Percentiles rank a stretch among this genome's conserved stretches.
phyloP scores from a whole-genome alignment of 2,113 vertebrate genomes.

The Pelecanoides urinatrix region DNA sequence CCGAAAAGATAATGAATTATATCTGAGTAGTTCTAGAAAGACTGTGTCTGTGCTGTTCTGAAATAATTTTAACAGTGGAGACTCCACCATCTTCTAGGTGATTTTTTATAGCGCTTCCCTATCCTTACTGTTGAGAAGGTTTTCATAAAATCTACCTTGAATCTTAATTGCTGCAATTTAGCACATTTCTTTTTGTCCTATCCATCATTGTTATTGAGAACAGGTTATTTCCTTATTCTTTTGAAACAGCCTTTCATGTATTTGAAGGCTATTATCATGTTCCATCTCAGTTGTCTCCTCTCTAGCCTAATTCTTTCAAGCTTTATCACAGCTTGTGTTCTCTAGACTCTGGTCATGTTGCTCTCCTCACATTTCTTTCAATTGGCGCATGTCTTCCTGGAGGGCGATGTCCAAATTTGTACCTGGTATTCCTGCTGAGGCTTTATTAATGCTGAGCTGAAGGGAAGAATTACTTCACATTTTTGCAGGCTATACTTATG shows the following conservation, averaged over 20 bases:
- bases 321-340: not conserved
- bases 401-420: not conserved
- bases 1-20: not conserved
- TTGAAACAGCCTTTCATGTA: constrained; percentile 18
- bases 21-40: not conserved
- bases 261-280: constrained; percentile 40
- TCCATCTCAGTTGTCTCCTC: constrained; percentile 23
- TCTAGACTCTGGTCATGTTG: not conserved
- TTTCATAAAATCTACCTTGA: constrained; percentile 4
- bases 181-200: constrained; percentile 18
- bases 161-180: constrained; percentile 51
- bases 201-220: constrained; percentile 22
- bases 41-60: not conserved
- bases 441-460: not conserved
- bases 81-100: not conserved
- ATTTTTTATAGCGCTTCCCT: not conserved
- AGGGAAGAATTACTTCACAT: not conserved
- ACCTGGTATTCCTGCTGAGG: not conserved
- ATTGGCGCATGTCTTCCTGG: not conserved
- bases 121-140: not conserved
- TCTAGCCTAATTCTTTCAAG: constrained; percentile 17
- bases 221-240: constrained; percentile 43
- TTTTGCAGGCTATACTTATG: not conserved
- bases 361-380: not conserved
- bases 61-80: not conserved